A percentile compares a stretch with the other conserved stretches of the same genome.
phyloP scores from a whole-genome alignment of 2,797 vertebrate genomes.

The Sebastolobus altivelis region DNA sequence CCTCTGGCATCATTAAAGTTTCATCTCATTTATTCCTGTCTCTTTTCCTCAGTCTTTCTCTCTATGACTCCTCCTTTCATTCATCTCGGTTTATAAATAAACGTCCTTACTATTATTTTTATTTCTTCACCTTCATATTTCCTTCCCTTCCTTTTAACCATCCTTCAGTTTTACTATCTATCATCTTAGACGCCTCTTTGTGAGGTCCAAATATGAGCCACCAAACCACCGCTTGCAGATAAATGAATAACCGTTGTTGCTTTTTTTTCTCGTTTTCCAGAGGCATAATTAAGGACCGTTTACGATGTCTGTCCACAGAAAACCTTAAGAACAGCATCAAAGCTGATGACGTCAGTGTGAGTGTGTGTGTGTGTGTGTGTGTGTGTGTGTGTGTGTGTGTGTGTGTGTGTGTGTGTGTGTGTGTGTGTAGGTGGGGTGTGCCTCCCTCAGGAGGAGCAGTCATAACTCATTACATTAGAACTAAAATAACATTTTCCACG shows the following conservation, averaged over 20 bases:
- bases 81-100: conserved; percentile 20
- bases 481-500: conserved; percentile 69
- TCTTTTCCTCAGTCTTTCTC: conserved; percentile 31
- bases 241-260: conserved; percentile 43
- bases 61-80: conserved; percentile 17
- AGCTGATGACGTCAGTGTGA: conserved; percentile 49
- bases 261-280: conserved; percentile 29
- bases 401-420: conserved; percentile 25
- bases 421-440: conserved; percentile 56
- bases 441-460: conserved; percentile 72
- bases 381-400: conserved; percentile 52
- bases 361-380: conserved; percentile 32
- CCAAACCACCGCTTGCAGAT: conserved; percentile 41
- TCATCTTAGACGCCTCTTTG: conserved; percentile 30
- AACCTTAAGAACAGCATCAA: conserved; percentile 49
- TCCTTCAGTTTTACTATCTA: conserved; percentile 34
- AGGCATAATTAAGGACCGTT: conserved; percentile 62
- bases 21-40: conserved; percentile 55
- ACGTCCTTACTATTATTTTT: conserved; percentile 14
- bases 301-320: conserved; percentile 56
- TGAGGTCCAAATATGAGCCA: conserved; percentile 23
- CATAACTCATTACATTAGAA: conserved; percentile 77
- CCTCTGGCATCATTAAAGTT: conserved; percentile 59
- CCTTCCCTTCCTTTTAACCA: conserved; percentile 20
- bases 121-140: conserved; percentile 4